A percentile compares a stretch with the other conserved stretches of the same genome.
phyloP scores from a whole-genome alignment of 2,797 vertebrate species.

The Alca torda region DNA sequence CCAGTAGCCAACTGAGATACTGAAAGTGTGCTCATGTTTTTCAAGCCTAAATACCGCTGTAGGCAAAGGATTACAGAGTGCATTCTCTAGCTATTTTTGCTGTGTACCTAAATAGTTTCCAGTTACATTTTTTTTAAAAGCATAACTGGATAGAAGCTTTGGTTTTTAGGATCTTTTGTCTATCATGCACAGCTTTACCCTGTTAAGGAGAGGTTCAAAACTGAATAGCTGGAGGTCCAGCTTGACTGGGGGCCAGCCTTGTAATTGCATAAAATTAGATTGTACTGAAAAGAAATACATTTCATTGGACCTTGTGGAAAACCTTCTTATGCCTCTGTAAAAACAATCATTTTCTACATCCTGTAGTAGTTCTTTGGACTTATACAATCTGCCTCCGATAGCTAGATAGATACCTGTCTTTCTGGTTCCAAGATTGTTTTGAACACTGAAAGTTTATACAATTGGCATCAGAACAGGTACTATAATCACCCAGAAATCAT shows the following conservation, averaged over 20 bases:
- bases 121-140: not conserved
- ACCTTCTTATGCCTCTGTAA: not conserved
- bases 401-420: not conserved
- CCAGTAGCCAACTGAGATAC: not conserved
- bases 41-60: not conserved
- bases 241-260: not conserved
- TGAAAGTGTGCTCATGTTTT: not conserved
- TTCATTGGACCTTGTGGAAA: not conserved
- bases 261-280: not conserved
- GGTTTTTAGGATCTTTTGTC: not conserved
- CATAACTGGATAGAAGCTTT: not conserved
- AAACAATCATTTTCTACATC: not conserved
- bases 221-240: not conserved
- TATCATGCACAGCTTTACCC: not conserved
- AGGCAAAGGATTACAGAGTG: not conserved
- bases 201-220: not conserved
- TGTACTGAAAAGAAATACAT: not conserved
- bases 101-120: not conserved
- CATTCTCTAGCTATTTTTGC: not conserved
- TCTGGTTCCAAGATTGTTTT: not conserved
- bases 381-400: not conserved
- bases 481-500: not conserved
- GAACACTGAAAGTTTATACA: not conserved
- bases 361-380: not conserved
- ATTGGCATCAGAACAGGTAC: not conserved